Evolutionary conservation across 1,140 invertebrate species (phyloP).

Genomic region (Tribolium madens): DNA sequence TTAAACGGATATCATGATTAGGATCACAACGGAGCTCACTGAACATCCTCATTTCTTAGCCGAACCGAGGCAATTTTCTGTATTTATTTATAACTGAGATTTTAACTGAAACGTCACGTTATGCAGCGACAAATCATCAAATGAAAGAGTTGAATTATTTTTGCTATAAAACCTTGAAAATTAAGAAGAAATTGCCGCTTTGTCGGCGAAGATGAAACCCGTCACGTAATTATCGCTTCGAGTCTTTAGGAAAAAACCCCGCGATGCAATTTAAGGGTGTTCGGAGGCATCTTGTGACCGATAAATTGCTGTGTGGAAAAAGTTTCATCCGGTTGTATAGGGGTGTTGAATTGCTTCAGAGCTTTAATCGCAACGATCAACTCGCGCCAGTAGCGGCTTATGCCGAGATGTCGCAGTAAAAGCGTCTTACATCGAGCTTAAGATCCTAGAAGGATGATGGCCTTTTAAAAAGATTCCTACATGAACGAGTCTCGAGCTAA

Average conservation of each 20-base stretch:
- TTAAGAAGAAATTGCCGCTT: slow-evolving; percentile 2
- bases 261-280: slow-evolving; percentile 1
- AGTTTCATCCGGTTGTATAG: slow-evolving; percentile 34
- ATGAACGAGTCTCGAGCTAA: slow-evolving; percentile 36
- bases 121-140: no score
- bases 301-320: slow-evolving; percentile 30
- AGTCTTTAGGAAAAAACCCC: not conserved
- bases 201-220: slow-evolving; percentile 8
- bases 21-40: not conserved
- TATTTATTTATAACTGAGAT: not conserved
- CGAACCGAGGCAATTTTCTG: not conserved
- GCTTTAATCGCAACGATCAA: slow-evolving; percentile 43
- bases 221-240: not conserved
- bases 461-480: slow-evolving; percentile 43
- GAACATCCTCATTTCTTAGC: not conserved
- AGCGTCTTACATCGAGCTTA: slow-evolving; percentile 43
- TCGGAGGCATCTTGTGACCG: slow-evolving; percentile 20
- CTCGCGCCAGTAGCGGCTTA: slow-evolving; percentile 24
- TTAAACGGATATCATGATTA: not conserved
- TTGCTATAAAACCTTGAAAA: no score
- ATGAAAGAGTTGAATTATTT: no score
- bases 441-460: slow-evolving; percentile 31
- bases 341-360: slow-evolving; percentile 35
- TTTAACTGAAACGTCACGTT: not conserved
- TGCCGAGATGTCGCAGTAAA: slow-evolving; percentile 34